Evolutionary conservation across 1,140 invertebrate species (phyloP), one percentile per base, ranked within the genome.

Genomic region (Diuraphis noxia): DNA sequence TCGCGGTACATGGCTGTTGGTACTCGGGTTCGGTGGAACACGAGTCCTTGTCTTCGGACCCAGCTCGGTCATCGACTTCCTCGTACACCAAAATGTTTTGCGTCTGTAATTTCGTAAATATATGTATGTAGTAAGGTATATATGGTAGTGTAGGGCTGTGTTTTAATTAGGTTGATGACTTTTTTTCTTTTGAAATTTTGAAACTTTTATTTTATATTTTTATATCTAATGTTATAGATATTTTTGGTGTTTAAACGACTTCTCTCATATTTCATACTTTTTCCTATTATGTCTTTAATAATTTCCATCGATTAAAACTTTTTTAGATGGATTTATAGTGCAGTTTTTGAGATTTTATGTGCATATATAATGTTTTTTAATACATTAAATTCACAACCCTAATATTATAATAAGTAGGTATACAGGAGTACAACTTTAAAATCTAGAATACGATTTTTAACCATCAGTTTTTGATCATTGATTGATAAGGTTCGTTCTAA

Each of bases 11-110:
- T 19, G 56, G 21, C 19, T 38, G 88, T 19, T 38, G 88, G 19
- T 72, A 72, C 56, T 77, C 72, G 9, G 88, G 40, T 46, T 72
- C 88, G 17, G 88, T 77, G 8, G 40, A 46, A 46, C 63, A 90
- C 30, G 86, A 43, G 21, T 90, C 88, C 19, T 77, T 90, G 88
- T 90, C 63, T 19, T 89, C 72, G 38, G 85, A 86, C n/a, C 21
- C 85, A 5, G 49, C 49, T 2, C 30, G 86, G 25, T 88, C 86
- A 17, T 88, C 86, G 5, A 41, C 56, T 5, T 88, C 86, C 38
- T 88, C 86, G 49, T 63, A 88, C 0, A 88, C 52, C 49, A 88
- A 25, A 5, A 88, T 63, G 56, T 72, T 72, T 5, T 25, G 49
- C 0, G 86, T 41, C 86, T 88, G 8, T 8, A 63, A 41, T 81